A percentile compares a stretch with the other conserved stretches of the same genome.
Conservation (phyloP, 2,797 vertebrate genomes). For the Centroberyx gerrardi region DNA sequence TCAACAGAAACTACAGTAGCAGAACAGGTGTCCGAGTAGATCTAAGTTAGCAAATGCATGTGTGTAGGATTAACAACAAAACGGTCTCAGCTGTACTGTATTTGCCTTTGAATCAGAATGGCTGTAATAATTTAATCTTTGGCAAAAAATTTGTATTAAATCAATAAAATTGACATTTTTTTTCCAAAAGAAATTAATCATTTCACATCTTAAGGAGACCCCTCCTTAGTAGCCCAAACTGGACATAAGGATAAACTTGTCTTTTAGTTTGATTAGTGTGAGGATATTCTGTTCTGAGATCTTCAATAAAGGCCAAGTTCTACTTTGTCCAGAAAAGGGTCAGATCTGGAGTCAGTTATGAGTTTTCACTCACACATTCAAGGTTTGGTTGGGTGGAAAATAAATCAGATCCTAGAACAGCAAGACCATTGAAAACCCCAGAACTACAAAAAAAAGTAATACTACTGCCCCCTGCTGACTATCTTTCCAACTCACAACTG, state of each 20-base stretch:
- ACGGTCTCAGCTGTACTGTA: background rate
- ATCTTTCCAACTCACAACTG: conserved; percentile 35
- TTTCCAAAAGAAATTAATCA: background rate
- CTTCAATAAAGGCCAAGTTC: background rate
- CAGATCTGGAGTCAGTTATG: background rate
- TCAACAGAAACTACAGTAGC: too few relatives aligned
- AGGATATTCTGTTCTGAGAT: conserved; percentile 1
- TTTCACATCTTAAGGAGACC: background rate
- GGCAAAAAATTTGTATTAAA: background rate
- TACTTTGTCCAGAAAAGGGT: background rate
- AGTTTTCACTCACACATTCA: conserved; percentile 12
- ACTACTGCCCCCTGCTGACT: conserved; percentile 73
- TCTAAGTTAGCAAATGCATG: background rate
- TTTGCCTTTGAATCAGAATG: conserved; percentile 16
- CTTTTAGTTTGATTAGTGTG: background rate
- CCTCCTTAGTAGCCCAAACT: background rate
- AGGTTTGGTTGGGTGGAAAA: conserved; percentile 18
- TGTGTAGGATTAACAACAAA: background rate
- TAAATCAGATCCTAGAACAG: conserved; percentile 9
- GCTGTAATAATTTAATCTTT: background rate
- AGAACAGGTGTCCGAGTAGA: background rate
- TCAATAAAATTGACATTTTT: background rate
- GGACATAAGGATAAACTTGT: background rate
- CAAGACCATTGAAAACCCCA: conserved; percentile 5
- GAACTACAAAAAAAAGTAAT: conserved; percentile 42